Base-by-base conservation (phyloP, 2,888 invertebrate genomes). In the Crioceris asparagi region DNA sequence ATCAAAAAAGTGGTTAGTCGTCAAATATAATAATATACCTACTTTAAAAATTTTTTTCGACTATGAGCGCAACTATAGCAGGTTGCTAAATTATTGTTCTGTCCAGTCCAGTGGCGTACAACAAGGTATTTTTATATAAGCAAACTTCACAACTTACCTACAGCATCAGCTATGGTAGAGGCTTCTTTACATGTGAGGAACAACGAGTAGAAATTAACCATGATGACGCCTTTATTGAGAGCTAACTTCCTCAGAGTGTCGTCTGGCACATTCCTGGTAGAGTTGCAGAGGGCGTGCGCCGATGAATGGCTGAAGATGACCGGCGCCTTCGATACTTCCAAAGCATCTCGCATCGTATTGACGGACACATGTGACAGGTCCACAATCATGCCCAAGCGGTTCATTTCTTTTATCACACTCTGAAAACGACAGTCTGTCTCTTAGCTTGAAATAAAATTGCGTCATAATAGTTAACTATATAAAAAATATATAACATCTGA, bases 251-350 rank as follows among this genome's bases (percentile, higher is more conserved):
- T 66, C 35, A 87, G 69, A 37, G 85, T 79, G 37, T 77, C 74
- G 61, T 87, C 86, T 36, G 81, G 83, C 15, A 86, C 85, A 62
- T 87, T 87, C 41, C 87, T 72, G 38, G 82, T 78, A 23, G 82
- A 81, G 57, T 84, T 81, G 68, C 87, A 87, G 3, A 86, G 66
- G 16, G 81, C 77, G 54, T 80, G 80, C 29, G 85, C 84, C 2
- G 83, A 83, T 7, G 87, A 86, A 60, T 88, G 88, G 29, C 85
- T 86, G 69, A 85, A 88, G 47, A 88, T 79, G 47, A 87, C 83
- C 11, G 88, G 88, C 10, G 88, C 85, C 54, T 78, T 76, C 19
- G 82, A 79, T 41, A 77, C 77, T 17, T 77, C 74, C 27, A 90
- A 65, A 14, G 83, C 82, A 59, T 83, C 84, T 32, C 77, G 71